Base-by-base conservation (phyloP, 2,888 invertebrate genomes). In the Catocala fraxini region DNA sequence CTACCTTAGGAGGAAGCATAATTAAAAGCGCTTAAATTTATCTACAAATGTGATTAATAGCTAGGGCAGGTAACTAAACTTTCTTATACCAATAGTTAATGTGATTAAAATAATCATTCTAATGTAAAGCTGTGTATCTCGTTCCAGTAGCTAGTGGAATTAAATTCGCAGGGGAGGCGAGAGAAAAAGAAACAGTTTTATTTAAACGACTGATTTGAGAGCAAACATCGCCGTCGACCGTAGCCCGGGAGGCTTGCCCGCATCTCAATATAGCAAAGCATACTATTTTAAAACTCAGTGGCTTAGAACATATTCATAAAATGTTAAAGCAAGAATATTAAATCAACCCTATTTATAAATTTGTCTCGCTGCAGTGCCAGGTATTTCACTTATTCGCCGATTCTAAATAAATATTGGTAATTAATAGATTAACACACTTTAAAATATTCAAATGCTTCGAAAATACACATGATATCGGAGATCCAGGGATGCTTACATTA, bases 191-290 rank as follows among this genome's bases (percentile, higher is more conserved):
- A 89, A 89, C 89, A 86, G 82, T 87, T 90, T 87, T 90, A 87
- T 91, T 91, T 91, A 91, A 92, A 89, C 89, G 85, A 86, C 89
- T 91, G 91, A 91, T 92, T 92, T 89, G 88, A 89, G 91, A 89
- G 90, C 91, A 91, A 91, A 92, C 86, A 90, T 84, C 82, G 73
- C 79, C 80, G 81, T 71, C 77, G 82, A 70, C 80, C 81, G 81
- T 71, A 75, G 81, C 69, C 70, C 69, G 75, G 80, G 83, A 75
- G 78, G 79, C 76, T 81, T 72, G 75, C 86, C 88, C 87, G 88
- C 86, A 89, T 89, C 79, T 82, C 84, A 79, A 86, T 87, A 85
- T 81, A 84, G 80, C 63, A 65, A 63, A 65, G 69, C 65, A 76
- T 76, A 57, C 62, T 63, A 59, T 58, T 69, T 72, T 65, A 61